These are phyloP conservation scores for Euura saliciscinereae DNA, from an alignment of 1,140 invertebrate genomes.

Conservation along the genomic window DNA sequence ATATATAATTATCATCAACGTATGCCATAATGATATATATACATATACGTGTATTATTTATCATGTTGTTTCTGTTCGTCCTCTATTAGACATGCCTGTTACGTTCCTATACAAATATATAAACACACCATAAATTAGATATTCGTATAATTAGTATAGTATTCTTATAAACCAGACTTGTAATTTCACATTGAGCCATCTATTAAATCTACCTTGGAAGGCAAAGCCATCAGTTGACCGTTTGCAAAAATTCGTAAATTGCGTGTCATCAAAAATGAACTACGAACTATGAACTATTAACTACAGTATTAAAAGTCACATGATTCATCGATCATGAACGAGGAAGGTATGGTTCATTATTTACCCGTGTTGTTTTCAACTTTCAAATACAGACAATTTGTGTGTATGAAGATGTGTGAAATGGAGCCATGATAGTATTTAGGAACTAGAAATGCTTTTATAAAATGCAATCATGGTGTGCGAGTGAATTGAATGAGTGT, in stretches of 20 bases:
- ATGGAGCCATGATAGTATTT: background rate
- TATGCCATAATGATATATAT: constrained; percentile 12
- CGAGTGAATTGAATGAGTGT: no score
- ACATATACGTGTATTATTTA: background rate
- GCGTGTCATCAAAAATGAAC: no score
- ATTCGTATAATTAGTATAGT: constrained; percentile 25
- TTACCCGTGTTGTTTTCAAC: background rate
- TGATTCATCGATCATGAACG: background rate
- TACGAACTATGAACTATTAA: background rate
- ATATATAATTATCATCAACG: no score
- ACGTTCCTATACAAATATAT: no score
- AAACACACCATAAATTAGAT: background rate
- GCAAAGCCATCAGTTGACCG: constrained; percentile 26
- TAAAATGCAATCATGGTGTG: no score
- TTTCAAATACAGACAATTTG: background rate
- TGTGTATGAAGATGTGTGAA: background rate
- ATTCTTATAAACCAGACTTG: constrained; percentile 46
- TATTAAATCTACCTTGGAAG: constrained; percentile 34
- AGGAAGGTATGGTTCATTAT: background rate
- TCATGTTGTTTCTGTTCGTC: background rate
- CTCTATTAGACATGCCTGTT: background rate
- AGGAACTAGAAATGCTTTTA: no score
- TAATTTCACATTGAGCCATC: constrained; percentile 50
- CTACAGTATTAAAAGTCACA: background rate
- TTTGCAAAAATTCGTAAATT: background rate